phyloP scores from a whole-genome alignment of 2,888 invertebrate species.

The Phlogophora meticulosa region DNA sequence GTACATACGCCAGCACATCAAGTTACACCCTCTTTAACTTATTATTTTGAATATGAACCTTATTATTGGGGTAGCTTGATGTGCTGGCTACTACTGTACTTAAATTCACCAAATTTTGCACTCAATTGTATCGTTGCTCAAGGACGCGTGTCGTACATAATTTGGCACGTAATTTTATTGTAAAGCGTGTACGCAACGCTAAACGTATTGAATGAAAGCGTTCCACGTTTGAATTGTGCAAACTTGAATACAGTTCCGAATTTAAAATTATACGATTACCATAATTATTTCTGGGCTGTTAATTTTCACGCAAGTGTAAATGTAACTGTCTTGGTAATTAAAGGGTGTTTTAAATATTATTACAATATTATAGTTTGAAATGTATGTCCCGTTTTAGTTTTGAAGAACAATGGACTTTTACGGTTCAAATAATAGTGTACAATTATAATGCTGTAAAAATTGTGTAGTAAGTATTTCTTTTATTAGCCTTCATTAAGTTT shows the following conservation, averaged over 20 bases:
- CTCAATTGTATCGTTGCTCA: conserved; percentile 44
- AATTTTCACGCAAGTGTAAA: conserved; percentile 59
- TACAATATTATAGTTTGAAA: conserved; percentile 6
- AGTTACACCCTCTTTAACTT: no score
- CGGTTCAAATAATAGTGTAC: conserved; percentile 20
- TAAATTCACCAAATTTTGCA: conserved; percentile 18
- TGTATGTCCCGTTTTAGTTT: conserved; percentile 23
- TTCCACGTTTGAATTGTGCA: conserved; percentile 58
- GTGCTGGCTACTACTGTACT: no score
- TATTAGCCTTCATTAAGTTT: no score
- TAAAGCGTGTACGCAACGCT: conserved; percentile 46
- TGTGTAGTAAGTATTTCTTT: no score
- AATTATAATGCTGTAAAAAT: background rate
- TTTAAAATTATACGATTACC: conserved; percentile 32
- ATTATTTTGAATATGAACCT: no score
- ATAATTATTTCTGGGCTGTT: conserved; percentile 59
- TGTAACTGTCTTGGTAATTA: conserved; percentile 46
- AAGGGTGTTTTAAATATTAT: conserved; percentile 27
- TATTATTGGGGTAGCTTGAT: no score
- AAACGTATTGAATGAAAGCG: conserved; percentile 65
- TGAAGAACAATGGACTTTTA: conserved; percentile 42
- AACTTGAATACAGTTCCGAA: conserved; percentile 50
- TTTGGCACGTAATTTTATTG: conserved; percentile 52
- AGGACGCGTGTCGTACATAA: conserved; percentile 57
- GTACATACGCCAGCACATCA: no score